phyloP scores from a whole-genome alignment of 2,888 invertebrate species.

The Odontocerum albicorne region DNA sequence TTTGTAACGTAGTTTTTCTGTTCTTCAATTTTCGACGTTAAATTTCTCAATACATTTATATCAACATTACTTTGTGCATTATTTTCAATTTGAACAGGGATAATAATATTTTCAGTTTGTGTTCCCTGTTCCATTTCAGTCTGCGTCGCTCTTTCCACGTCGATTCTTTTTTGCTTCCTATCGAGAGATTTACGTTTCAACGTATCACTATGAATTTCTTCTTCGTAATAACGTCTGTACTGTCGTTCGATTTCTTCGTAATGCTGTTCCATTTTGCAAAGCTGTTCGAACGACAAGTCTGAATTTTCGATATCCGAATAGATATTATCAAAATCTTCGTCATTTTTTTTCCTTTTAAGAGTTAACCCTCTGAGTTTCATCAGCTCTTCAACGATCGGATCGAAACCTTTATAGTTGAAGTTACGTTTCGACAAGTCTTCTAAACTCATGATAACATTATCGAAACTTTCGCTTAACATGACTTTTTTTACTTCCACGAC shows the following conservation, averaged over 20 bases:
- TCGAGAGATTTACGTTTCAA: background rate
- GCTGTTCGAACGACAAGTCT: conserved; percentile 47
- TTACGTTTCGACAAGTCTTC: conserved; percentile 55
- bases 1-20: conserved; percentile 23
- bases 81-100: background rate
- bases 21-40: conserved; percentile 19
- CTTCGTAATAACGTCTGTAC: conserved; percentile 40
- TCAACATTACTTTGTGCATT: background rate
- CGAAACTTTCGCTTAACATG: conserved; percentile 53
- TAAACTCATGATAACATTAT: conserved; percentile 52
- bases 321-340: conserved; percentile 41
- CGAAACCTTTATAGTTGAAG: conserved; percentile 55
- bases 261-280: conserved; percentile 52
- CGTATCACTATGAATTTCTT: conserved; percentile 21
- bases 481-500: conserved; percentile 49
- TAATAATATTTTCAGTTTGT: background rate
- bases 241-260: conserved; percentile 53
- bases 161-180: conserved; percentile 4
- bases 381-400: conserved; percentile 52
- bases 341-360: conserved; percentile 45
- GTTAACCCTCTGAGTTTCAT: conserved; percentile 48
- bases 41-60: conserved; percentile 19
- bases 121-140: conserved; percentile 14
- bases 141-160: conserved; percentile 21
- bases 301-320: conserved; percentile 40